Conservation (phyloP, 2,888 invertebrate genomes). For the Sarcophaga carnaria region DNA sequence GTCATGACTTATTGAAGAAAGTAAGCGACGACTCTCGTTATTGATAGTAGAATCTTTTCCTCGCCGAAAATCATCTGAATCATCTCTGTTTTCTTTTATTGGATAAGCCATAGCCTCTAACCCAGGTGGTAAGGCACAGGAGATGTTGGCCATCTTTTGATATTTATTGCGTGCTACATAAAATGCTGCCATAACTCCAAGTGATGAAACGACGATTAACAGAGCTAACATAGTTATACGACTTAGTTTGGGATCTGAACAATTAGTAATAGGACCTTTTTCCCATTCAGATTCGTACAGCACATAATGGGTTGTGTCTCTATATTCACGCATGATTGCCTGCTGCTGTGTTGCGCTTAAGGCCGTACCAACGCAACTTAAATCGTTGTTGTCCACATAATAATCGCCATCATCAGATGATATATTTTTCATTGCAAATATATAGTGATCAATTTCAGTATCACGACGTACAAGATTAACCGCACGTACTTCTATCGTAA, state of each 20-base stretch:
- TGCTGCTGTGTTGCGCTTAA: constrained; percentile 37
- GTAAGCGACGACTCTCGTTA: constrained; percentile 72
- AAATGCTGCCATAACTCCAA: constrained; percentile 66
- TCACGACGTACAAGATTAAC: constrained; percentile 73
- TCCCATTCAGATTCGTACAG: constrained; percentile 70
- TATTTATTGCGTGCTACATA: constrained; percentile 71
- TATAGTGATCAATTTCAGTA: constrained; percentile 71
- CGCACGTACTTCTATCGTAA: constrained; percentile 73
- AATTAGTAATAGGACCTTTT: constrained; percentile 62
- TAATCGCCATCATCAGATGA: constrained; percentile 43
- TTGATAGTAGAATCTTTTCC: constrained; percentile 71
- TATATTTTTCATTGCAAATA: constrained; percentile 67
- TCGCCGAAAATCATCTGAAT: constrained; percentile 62
- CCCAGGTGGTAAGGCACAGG: constrained; percentile 72
- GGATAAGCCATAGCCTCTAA: constrained; percentile 69
- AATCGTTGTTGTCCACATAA: constrained; percentile 60
- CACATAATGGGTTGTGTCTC: constrained; percentile 44
- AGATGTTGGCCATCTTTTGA: constrained; percentile 74
- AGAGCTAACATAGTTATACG: constrained; percentile 64
- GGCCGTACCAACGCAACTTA: constrained; percentile 61
- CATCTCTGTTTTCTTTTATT: constrained; percentile 59
- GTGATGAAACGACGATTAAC: constrained; percentile 64
- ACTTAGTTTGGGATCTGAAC: constrained; percentile 59
- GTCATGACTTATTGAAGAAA: constrained; percentile 71
- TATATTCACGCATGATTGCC: constrained; percentile 41